These are phyloP conservation scores for Agrotis segetum DNA, from an alignment of 2,888 invertebrate species.

Conservation along the genomic window DNA sequence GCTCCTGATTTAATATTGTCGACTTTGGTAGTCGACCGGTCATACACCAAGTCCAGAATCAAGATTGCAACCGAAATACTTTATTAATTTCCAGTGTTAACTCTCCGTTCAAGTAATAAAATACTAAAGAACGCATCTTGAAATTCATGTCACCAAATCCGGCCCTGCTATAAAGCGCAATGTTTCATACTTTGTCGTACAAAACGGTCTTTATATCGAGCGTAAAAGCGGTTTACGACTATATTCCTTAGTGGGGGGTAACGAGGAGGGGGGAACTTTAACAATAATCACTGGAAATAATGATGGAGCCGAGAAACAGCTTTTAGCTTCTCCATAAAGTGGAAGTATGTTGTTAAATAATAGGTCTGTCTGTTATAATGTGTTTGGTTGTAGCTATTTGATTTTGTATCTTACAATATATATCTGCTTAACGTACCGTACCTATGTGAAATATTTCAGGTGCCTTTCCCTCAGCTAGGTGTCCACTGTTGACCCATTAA, in stretches of 20 bases:
- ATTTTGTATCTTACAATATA: neutral
- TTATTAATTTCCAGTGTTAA: too few species aligned
- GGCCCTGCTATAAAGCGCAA: constrained; percentile 45
- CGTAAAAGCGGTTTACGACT: constrained; percentile 69
- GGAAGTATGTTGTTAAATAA: constrained; percentile 31
- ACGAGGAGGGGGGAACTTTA: constrained; percentile 34
- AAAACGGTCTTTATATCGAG: constrained; percentile 65
- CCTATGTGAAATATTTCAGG: too few species aligned
- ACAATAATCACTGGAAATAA: constrained; percentile 61
- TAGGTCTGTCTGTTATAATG: constrained; percentile 7
- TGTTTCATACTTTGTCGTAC: constrained; percentile 65
- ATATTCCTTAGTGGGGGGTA: constrained; percentile 32
- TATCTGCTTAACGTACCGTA: too few species aligned
- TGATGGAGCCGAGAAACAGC: constrained; percentile 39
- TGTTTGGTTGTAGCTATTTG: neutral
- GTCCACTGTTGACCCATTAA: too few species aligned
- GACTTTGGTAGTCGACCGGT: too few species aligned
- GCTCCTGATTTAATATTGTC: too few species aligned
- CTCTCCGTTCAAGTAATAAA: too few species aligned
- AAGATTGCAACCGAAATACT: too few species aligned
- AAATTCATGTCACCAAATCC: constrained; percentile 12
- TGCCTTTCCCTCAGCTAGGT: too few species aligned
- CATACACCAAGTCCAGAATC: too few species aligned
- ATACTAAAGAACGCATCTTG: too few species aligned
- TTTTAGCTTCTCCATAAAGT: constrained; percentile 43